Base-by-base conservation (phyloP, 2,797 vertebrate genomes). In the Botia kubotai region DNA sequence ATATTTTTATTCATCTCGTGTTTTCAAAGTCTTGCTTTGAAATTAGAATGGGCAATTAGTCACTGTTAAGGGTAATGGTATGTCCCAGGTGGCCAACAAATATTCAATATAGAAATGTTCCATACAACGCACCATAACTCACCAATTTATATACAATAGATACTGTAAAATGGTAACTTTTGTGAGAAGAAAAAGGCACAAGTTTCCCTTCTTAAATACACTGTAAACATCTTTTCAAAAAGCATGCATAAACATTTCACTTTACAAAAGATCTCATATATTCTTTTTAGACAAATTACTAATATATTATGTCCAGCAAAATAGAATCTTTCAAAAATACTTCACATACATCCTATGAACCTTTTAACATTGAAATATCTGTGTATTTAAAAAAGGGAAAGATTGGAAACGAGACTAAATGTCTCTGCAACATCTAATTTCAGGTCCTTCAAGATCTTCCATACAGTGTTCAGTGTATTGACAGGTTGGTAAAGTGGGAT, bases 311-410 rank as follows among this genome's bases (percentile, higher is more conserved):
- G 92, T 97, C 97, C 98, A 97, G 96, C 97, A 99, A 99, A 99
- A 99, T 99, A 99, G 96, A 99, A 96, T 98, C 96, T 98, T 95
- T 97, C 97, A 99, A 99, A 99, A 99, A 99, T 99, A 99, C 97
- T 97, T 97, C 95, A 96, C 95, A 92, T 95, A 97, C 97, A 95
- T 95, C 94, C 96, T 95, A 94, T 95, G 95, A 96, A 96, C 96
- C 95, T 95, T 95, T 95, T 90, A 94, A 96, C 94, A 94, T 96
- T 93, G 95, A 96, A 80, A 87, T 83, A 87, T 86, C 74, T 83
- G 70, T 77, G 75, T 82, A 83, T 83, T 75, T 75, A 79, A 83
- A 82, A 78, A 84, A 63, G 72, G 62, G 67, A 73, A 79, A 73
- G 52, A 21, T 67, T 70, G 80, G 85, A 87, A 78, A 93, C 83